Evolutionary conservation across 64 coral and sea anemone genomes (phyloP).

Genomic region (Exaiptasia diaphana): DNA sequence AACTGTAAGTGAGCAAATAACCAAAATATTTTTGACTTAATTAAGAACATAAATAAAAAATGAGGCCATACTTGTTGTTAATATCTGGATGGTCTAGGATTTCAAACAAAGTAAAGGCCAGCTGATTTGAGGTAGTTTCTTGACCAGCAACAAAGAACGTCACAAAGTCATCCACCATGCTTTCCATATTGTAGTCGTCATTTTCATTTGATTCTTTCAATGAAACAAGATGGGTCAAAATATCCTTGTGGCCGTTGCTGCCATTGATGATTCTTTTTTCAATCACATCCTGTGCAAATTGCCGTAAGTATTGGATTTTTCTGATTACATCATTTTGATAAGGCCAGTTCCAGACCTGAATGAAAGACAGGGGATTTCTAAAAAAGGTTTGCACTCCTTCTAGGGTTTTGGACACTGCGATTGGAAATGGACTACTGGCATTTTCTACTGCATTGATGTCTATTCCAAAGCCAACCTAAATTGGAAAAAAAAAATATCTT

Average conservation of each 20-base stretch:
- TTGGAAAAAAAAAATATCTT: not conserved
- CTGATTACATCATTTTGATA: constrained; percentile 4
- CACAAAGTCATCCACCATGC: constrained; percentile 66
- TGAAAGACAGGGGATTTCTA: not conserved
- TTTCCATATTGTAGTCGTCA: constrained; percentile 17
- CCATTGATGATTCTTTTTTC: constrained; percentile 16
- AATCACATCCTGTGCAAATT: constrained; percentile 67
- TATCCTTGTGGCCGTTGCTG: too few species aligned
- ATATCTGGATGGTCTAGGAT: constrained; percentile 63
- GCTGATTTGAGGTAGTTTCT: constrained; percentile 67
- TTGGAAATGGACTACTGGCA: constrained; percentile 50
- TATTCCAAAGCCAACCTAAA: constrained; percentile 71
- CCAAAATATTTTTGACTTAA: too few species aligned
- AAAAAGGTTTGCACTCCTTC: constrained; percentile 7
- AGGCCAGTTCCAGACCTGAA: constrained; percentile 21
- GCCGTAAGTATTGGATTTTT: constrained; percentile 26
- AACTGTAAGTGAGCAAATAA: too few species aligned
- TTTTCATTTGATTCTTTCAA: constrained; percentile 42
- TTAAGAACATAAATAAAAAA: too few species aligned
- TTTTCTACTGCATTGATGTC: constrained; percentile 52
- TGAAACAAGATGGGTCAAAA: constrained; percentile 58
- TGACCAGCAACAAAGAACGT: constrained; percentile 80
- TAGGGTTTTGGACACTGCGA: constrained; percentile 10
- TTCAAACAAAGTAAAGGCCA: constrained; percentile 71
- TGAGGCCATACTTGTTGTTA: constrained; percentile 56